phyloP scores from a whole-genome alignment of 2,888 invertebrate species.

The Magallana nippona region DNA sequence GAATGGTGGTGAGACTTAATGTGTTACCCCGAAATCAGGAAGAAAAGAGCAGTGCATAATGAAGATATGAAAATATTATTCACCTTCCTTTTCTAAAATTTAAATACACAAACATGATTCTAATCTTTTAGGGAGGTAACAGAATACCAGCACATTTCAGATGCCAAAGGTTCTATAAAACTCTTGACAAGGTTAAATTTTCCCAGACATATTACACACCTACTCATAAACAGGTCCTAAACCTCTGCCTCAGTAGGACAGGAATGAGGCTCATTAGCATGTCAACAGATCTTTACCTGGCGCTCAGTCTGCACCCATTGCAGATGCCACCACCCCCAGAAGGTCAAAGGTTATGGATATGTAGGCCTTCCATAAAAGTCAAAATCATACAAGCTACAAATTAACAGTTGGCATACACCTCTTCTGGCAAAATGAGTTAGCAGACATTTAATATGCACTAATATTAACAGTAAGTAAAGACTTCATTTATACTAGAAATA shows the following conservation, averaged over 20 bases:
- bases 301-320: background rate
- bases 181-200: background rate
- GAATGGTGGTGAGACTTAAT: no score
- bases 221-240: background rate
- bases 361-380: background rate
- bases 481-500: no score
- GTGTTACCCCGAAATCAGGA: no score
- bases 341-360: background rate
- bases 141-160: background rate
- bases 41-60: no score
- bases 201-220: background rate
- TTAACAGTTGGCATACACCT: no score
- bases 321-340: background rate
- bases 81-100: no score
- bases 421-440: background rate
- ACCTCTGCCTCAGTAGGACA: background rate
- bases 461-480: no score
- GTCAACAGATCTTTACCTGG: background rate
- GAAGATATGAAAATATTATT: no score
- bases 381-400: background rate
- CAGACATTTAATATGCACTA: no score
- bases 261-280: background rate
- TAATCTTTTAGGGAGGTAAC: background rate
- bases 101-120: background rate
- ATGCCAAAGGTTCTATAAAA: slow-evolving; percentile 10